These are phyloP conservation scores for Stenichneumon culpator DNA, from an alignment of 2,888 invertebrate species.

Conservation along the genomic window DNA sequence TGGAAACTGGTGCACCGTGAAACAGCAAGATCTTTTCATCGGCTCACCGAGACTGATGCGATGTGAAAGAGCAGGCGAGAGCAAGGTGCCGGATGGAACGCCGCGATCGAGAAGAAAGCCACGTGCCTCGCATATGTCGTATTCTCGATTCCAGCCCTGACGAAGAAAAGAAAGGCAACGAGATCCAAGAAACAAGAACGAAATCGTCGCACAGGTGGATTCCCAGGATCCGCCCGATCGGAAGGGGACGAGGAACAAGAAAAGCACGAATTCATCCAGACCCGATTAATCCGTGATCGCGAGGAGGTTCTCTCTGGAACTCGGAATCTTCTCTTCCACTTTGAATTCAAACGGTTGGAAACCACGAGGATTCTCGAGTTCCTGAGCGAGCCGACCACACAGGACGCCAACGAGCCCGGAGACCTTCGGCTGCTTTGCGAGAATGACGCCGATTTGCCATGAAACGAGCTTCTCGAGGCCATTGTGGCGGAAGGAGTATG, in stretches of 20 bases:
- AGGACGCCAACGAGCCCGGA: conserved; percentile 67
- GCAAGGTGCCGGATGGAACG: conserved; percentile 59
- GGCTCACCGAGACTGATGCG: conserved; percentile 57
- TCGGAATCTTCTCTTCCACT: conserved; percentile 65
- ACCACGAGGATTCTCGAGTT: background rate
- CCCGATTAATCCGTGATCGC: conserved; percentile 41
- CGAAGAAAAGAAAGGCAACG: conserved; percentile 7
- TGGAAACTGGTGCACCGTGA: conserved; percentile 64
- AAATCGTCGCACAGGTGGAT: conserved; percentile 28
- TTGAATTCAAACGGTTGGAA: conserved; percentile 72
- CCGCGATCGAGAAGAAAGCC: conserved; percentile 49
- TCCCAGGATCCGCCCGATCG: background rate
- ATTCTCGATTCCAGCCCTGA: conserved; percentile 7
- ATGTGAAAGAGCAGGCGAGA: conserved; percentile 43
- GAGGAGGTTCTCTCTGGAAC: conserved; percentile 59
- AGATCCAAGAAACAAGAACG: conserved; percentile 33
- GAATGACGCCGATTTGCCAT: conserved; percentile 71
- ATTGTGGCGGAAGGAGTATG: conserved; percentile 76
- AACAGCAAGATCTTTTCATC: conserved; percentile 64
- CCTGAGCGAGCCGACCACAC: conserved; percentile 76
- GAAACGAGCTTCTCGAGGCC: conserved; percentile 74
- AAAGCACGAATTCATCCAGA: conserved; percentile 38
- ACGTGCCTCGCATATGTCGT: conserved; percentile 67
- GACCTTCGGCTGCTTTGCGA: conserved; percentile 8
- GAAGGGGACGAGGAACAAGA: conserved; percentile 9